phyloP scores from a whole-genome alignment of 2,113 vertebrate species.

The Nibea albiflora region DNA sequence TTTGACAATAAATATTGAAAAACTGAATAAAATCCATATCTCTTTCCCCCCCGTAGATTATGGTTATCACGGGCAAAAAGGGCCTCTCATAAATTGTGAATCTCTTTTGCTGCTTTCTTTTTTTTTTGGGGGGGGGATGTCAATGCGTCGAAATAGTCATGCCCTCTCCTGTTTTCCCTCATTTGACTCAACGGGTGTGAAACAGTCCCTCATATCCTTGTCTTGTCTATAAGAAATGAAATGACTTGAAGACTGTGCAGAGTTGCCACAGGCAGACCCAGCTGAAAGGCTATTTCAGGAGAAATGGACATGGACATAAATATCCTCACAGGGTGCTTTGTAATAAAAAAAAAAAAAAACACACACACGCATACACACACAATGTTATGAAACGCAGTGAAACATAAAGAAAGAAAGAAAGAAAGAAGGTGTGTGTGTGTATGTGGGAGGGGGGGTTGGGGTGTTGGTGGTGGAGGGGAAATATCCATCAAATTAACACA shows the following conservation, averaged over 20 bases:
- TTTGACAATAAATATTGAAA: constrained; percentile 76
- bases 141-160: constrained; percentile 64
- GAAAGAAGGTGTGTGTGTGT: constrained; percentile 20
- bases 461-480: constrained; percentile 67
- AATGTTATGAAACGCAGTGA: constrained; percentile 80
- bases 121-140: constrained; percentile 27
- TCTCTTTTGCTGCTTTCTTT: constrained; percentile 33
- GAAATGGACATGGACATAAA: constrained; percentile 82
- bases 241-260: constrained; percentile 72
- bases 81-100: constrained; percentile 63
- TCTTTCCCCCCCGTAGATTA: constrained; percentile 47
- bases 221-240: constrained; percentile 77
- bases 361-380: constrained; percentile 39
- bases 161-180: constrained; percentile 70
- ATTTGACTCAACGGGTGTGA: constrained; percentile 76
- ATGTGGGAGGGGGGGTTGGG: constrained; percentile 22
- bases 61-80: constrained; percentile 64
- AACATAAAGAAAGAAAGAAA: constrained; percentile 86
- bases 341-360: constrained; percentile 71
- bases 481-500: constrained; percentile 99
- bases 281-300: constrained; percentile 81
- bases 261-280: constrained; percentile 70
- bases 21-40: constrained; percentile 71
- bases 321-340: constrained; percentile 79
- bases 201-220: constrained; percentile 75